phyloP scores from a whole-genome alignment of 2,797 vertebrate species.

The Anabacerthia variegaticeps region DNA sequence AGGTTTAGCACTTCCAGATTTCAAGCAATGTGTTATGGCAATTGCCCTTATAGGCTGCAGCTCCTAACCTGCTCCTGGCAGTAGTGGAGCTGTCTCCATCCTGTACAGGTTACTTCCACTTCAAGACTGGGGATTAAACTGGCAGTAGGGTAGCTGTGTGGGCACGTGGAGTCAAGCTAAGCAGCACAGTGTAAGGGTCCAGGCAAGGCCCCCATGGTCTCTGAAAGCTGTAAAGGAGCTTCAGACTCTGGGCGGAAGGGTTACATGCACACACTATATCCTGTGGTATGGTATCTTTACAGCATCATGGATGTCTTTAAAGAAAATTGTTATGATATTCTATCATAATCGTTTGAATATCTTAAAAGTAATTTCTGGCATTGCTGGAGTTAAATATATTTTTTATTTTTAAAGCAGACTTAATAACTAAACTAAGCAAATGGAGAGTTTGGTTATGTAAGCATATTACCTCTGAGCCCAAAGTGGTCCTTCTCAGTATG shows the following conservation, averaged over 20 bases:
- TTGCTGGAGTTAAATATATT: neutral
- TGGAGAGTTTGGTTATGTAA: constrained; percentile 11
- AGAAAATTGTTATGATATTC: neutral
- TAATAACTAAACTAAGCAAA: neutral
- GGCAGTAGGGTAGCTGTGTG: neutral
- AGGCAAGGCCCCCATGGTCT: neutral
- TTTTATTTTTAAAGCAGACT: neutral
- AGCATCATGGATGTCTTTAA: neutral
- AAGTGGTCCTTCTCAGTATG: constrained; percentile 25
- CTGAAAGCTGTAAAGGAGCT: neutral
- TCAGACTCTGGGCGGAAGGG: accelerated
- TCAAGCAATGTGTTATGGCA: neutral
- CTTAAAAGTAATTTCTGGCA: neutral
- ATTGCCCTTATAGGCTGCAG: neutral
- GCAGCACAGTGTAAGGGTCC: neutral
- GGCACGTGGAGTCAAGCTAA: neutral
- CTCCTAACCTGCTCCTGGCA: neutral
- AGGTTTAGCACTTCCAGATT: neutral
- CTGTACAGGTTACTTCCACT: neutral
- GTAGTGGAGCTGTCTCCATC: neutral
- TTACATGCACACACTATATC: no score
- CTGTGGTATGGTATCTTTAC: neutral
- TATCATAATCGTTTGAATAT: neutral
- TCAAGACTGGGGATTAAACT: neutral
- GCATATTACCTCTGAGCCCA: neutral